Evolutionary conservation across 2,797 vertebrate species (phyloP).

Genomic region (Lepus townsendii): DNA sequence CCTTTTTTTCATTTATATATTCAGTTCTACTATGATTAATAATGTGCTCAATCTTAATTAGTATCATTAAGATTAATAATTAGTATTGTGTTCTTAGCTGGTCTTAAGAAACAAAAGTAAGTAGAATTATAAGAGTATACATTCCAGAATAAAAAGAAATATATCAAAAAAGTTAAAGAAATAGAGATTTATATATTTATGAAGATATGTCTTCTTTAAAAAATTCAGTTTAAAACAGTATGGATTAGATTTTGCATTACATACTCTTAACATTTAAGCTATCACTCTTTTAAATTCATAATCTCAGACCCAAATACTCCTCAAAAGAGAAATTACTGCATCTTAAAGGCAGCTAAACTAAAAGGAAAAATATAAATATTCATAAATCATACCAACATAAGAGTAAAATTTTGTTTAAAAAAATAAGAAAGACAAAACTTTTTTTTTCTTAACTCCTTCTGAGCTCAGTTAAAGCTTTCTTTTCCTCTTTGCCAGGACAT

Average conservation of each 20-base stretch:
- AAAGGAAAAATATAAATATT: conserved; percentile 33
- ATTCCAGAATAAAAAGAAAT: conserved; percentile 42
- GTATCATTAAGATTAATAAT: too few species aligned
- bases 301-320: conserved; percentile 5
- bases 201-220: conserved; percentile 47
- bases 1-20: conserved; percentile 8
- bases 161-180: neutral
- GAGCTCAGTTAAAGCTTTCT: conserved; percentile 32
- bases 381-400: conserved; percentile 30
- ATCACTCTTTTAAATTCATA: conserved; percentile 42
- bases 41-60: neutral
- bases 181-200: neutral
- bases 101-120: neutral
- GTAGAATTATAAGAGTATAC: neutral
- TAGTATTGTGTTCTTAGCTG: neutral
- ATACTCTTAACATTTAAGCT: neutral
- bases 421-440: neutral
- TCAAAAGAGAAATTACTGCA: conserved; percentile 37
- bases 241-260: conserved; percentile 51
- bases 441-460: neutral
- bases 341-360: conserved; percentile 50
- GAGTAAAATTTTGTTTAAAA: neutral
- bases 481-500: conserved; percentile 9
- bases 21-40: conserved; percentile 25
- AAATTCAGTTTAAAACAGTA: conserved; percentile 42